Percentiles rank a stretch among this genome's conserved stretches.
phyloP scores from a whole-genome alignment of 2,797 vertebrate species.

The Spinus pinus region DNA sequence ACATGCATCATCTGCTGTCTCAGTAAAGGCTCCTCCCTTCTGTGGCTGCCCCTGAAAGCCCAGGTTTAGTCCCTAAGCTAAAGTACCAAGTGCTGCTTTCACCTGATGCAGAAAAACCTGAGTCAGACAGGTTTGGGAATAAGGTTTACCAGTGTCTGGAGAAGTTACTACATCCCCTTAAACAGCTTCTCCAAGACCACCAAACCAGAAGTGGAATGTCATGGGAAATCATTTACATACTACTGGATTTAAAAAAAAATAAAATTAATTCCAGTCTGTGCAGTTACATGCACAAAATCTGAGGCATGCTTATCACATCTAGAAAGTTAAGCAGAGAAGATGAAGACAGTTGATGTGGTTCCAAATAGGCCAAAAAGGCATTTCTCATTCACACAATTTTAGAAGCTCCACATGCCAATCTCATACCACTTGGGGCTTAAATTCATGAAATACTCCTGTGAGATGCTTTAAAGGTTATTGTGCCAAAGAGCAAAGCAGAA shows the following conservation, averaged over 20 bases:
- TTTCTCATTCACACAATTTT: background rate
- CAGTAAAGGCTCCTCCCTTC: background rate
- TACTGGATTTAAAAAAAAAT: no score
- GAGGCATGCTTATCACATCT: background rate
- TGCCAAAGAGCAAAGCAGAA: constrained; percentile 14
- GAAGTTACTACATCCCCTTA: background rate
- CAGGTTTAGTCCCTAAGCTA: background rate
- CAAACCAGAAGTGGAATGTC: background rate
- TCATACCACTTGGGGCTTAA: background rate
- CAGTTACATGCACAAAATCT: background rate
- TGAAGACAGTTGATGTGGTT: background rate
- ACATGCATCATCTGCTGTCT: background rate
- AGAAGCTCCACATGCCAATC: background rate
- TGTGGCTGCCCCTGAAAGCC: background rate
- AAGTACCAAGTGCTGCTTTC: background rate
- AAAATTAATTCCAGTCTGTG: background rate
- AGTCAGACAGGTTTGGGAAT: background rate
- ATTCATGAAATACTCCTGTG: background rate
- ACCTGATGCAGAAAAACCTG: background rate
- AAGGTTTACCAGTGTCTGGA: accelerated
- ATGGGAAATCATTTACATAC: background rate
- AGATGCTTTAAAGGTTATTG: background rate
- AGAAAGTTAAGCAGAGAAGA: background rate
- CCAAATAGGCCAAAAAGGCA: background rate
- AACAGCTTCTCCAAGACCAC: background rate